A percentile compares a stretch with the other conserved stretches of the same genome.
Evolutionary conservation across 2,888 invertebrate genomes (phyloP).

Genomic region (Aleiodes alternator): DNA sequence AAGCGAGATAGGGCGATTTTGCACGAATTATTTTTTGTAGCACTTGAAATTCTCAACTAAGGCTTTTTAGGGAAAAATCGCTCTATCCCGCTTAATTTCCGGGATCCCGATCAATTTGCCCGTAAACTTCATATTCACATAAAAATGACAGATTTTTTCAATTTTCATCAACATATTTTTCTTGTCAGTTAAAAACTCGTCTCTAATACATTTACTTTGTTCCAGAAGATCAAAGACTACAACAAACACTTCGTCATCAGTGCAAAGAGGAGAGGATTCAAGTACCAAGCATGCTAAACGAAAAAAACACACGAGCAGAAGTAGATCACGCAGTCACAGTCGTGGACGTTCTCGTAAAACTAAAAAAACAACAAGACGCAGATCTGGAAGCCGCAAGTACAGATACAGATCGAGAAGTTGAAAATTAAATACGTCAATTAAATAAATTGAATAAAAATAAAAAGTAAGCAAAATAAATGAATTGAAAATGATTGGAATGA

Average conservation of each 20-base stretch:
- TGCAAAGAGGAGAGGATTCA: conserved; percentile 61
- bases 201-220: conserved; percentile 23
- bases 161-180: not conserved
- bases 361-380: conserved; percentile 69
- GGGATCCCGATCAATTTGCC: too few species aligned
- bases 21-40: too few species aligned
- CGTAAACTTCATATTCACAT: not conserved
- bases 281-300: conserved; percentile 70
- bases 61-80: too few species aligned
- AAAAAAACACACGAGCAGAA: conserved; percentile 73
- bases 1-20: too few species aligned
- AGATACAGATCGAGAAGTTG: conserved; percentile 72
- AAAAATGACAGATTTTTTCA: not conserved
- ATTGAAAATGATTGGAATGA: not conserved
- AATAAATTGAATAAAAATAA: not conserved
- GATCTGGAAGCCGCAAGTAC: conserved; percentile 72
- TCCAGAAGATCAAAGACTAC: conserved; percentile 68
- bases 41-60: too few species aligned
- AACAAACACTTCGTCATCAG: conserved; percentile 67
- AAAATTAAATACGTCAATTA: conserved; percentile 43
- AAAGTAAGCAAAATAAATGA: not conserved
- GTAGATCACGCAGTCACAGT: conserved; percentile 74
- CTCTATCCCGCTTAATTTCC: too few species aligned
- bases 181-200: not conserved
- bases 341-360: conserved; percentile 72